phyloP scores from a whole-genome alignment of 2,113 vertebrate species.

The Lasiurus borealis region DNA sequence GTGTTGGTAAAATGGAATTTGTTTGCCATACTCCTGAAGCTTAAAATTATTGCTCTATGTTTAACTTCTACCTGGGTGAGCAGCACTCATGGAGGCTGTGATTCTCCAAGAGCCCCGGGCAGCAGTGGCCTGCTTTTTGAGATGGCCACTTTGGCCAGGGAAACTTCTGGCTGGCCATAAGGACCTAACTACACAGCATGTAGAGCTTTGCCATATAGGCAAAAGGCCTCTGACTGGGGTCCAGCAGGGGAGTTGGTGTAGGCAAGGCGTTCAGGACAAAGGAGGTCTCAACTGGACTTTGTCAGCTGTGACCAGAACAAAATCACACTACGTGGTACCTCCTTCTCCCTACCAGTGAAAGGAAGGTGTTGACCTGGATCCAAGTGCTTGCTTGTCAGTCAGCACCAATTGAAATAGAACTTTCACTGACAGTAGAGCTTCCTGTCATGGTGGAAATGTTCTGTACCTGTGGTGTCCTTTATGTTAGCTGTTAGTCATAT shows the following conservation, averaged over 20 bases:
- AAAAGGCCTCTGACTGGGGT: background rate
- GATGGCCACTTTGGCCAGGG: background rate
- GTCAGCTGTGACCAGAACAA: background rate
- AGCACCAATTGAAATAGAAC: no score
- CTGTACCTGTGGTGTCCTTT: background rate
- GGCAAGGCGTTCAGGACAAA: background rate
- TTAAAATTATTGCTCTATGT: background rate
- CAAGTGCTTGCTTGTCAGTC: background rate
- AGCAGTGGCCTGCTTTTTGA: slow-evolving; percentile 40
- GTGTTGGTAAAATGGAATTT: slow-evolving; percentile 57
- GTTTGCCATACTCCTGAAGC: slow-evolving; percentile 23
- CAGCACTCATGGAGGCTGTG: background rate
- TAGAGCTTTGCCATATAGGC: background rate
- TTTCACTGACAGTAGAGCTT: no score
- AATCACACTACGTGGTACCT: background rate
- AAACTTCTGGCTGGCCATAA: background rate
- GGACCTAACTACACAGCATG: background rate
- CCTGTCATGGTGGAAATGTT: background rate
- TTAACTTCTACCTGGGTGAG: background rate
- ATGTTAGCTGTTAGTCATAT: background rate
- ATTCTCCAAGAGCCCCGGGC: background rate
- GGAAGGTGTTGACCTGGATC: background rate
- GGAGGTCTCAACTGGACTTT: background rate
- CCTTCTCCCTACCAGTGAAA: background rate
- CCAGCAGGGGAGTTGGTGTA: background rate